A percentile compares a stretch with the other conserved stretches of the same genome.
phyloP scores from a whole-genome alignment of 2,113 vertebrate genomes.

The Tinamus guttatus region DNA sequence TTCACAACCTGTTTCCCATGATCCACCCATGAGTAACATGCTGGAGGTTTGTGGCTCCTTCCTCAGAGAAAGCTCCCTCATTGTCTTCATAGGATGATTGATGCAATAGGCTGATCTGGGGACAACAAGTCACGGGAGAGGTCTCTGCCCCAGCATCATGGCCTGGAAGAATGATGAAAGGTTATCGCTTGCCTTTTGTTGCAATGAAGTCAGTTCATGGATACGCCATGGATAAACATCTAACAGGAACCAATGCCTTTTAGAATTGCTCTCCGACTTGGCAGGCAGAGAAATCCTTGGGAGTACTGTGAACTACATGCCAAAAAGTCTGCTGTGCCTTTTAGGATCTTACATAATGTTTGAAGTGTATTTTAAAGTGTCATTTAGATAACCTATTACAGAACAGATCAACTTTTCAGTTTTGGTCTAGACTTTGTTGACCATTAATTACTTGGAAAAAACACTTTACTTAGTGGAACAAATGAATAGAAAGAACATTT shows the following conservation, averaged over 20 bases:
- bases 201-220: slow-evolving; percentile 31
- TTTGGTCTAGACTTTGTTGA: not conserved
- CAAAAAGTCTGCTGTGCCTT: not conserved
- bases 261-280: slow-evolving; percentile 30
- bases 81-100: slow-evolving; percentile 59
- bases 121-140: slow-evolving; percentile 40
- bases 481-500: not conserved
- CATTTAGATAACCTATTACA: not conserved
- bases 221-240: slow-evolving; percentile 23
- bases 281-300: not conserved
- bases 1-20: slow-evolving; percentile 71
- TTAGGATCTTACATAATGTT: not conserved
- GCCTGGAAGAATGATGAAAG: slow-evolving; percentile 50
- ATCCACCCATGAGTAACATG: slow-evolving; percentile 55
- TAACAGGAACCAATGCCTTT: slow-evolving; percentile 51
- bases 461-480: not conserved
- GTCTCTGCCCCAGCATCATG: slow-evolving; percentile 29
- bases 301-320: not conserved
- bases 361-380: not conserved
- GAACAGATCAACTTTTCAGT: not conserved
- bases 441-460: not conserved
- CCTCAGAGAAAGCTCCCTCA: slow-evolving; percentile 54
- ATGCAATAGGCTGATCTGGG: slow-evolving; percentile 27
- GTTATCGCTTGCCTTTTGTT: slow-evolving; percentile 58
- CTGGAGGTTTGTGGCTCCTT: slow-evolving; percentile 57